phyloP scores from a whole-genome alignment of 2,888 invertebrate genomes.

The Dicycla oo region DNA sequence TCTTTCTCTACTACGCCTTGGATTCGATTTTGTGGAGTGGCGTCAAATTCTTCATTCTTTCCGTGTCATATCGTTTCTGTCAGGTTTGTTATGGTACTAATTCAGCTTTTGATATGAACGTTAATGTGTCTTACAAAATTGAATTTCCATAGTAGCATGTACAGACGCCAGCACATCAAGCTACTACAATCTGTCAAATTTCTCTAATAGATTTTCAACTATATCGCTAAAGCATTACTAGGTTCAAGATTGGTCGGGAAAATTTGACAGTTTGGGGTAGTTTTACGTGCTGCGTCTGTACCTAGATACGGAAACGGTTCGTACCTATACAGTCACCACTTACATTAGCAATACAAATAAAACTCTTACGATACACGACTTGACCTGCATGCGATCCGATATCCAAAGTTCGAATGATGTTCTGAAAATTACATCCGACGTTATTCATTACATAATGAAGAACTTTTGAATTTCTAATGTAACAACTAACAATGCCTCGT shows the following conservation, averaged over 20 bases:
- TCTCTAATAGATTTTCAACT: too few relatives aligned
- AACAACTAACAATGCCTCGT: constrained; percentile 58
- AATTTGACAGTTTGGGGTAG: too few relatives aligned
- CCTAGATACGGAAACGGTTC: constrained; percentile 11
- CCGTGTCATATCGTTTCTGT: not conserved
- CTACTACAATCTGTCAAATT: too few relatives aligned
- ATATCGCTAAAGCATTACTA: too few relatives aligned
- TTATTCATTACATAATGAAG: constrained; percentile 48
- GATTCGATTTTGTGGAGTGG: not conserved
- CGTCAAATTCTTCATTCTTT: constrained; percentile 11
- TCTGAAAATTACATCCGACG: constrained; percentile 49
- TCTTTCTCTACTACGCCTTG: constrained; percentile 2
- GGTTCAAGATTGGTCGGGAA: too few relatives aligned
- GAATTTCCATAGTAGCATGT: not conserved
- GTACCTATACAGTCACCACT: constrained; percentile 6
- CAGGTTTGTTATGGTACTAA: not conserved
- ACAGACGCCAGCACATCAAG: too few relatives aligned
- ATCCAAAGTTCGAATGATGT: constrained; percentile 57
- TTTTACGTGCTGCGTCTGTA: too few relatives aligned
- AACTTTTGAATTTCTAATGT: constrained; percentile 44
- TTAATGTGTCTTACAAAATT: not conserved
- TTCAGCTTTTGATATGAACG: not conserved
- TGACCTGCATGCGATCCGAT: constrained; percentile 56
- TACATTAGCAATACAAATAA: constrained; percentile 32
- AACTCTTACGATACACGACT: constrained; percentile 39